Conservation (phyloP, 2,797 vertebrate genomes). For the Sebastes alutus region DNA sequence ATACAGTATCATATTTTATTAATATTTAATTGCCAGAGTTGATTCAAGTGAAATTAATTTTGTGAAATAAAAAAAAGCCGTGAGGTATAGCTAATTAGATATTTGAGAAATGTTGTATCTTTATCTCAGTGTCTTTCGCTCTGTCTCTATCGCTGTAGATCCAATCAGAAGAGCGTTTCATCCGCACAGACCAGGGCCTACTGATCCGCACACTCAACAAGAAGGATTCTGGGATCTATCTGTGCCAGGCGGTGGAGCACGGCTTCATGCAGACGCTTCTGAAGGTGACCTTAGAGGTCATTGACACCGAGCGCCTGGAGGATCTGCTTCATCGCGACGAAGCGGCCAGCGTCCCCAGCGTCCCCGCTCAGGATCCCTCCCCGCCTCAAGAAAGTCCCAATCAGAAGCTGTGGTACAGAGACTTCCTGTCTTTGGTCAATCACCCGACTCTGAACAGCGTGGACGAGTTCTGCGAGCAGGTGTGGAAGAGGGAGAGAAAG, state of each 20-base stretch:
- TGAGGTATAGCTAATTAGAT: not conserved
- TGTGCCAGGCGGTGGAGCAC: constrained; percentile 95
- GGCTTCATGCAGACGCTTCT: constrained; percentile 96
- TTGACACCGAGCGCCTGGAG: constrained; percentile 92
- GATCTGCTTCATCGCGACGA: constrained; percentile 91
- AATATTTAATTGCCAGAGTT: not conserved
- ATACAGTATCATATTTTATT: not conserved
- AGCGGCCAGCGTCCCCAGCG: constrained; percentile 68
- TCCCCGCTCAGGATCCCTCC: constrained; percentile 80
- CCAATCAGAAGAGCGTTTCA: constrained; percentile 87
- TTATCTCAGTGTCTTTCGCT: constrained; percentile 1
- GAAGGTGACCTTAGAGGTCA: constrained; percentile 93
- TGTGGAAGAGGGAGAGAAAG: constrained; percentile 97
- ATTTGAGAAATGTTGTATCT: constrained; percentile 2
- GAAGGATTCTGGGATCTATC: constrained; percentile 91
- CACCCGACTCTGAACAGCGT: constrained; percentile 96
- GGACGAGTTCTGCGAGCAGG: constrained; percentile 98
- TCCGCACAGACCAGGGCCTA: constrained; percentile 93
- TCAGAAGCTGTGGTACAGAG: constrained; percentile 97
- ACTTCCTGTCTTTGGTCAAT: constrained; percentile 97
- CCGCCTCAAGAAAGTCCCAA: constrained; percentile 85
- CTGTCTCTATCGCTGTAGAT: constrained; percentile 77
- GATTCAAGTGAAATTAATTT: not conserved
- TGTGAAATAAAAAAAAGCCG: not conserved
- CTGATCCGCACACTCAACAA: constrained; percentile 90